Percentiles rank a stretch among this genome's conserved stretches.
Conservation (phyloP, 2,113 vertebrate genomes). For the Salminus brasiliensis region DNA sequence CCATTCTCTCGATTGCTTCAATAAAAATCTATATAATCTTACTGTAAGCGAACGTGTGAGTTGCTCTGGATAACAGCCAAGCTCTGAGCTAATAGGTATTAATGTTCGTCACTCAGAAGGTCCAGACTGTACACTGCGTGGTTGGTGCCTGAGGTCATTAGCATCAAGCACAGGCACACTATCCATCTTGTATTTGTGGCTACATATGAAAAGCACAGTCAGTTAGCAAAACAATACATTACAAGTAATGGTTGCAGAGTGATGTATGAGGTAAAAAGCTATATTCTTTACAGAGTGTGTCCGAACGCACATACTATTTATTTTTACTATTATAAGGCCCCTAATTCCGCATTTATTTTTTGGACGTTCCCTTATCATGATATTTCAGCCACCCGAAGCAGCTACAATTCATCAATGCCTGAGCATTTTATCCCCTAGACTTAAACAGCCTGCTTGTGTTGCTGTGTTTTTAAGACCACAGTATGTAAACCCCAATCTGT, state of each 20-base stretch:
- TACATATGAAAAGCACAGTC: conserved; percentile 71
- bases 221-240: conserved; percentile 70
- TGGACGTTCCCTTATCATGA: too few relatives aligned
- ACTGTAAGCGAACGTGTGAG: conserved; percentile 50
- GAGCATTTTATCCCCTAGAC: too few relatives aligned
- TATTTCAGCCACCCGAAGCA: too few relatives aligned
- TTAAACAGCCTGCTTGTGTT: too few relatives aligned
- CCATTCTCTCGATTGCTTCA: conserved; percentile 33
- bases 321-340: too few relatives aligned
- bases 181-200: conserved; percentile 71
- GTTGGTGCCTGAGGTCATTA: conserved; percentile 68
- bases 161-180: conserved; percentile 64
- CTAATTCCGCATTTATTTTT: too few relatives aligned
- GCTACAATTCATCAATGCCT: too few relatives aligned
- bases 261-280: conserved; percentile 50
- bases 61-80: conserved; percentile 53
- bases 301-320: too few relatives aligned
- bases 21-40: conserved; percentile 51
- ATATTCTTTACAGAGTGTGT: neutral
- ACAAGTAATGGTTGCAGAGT: conserved; percentile 58
- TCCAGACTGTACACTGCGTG: conserved; percentile 54
- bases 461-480: too few relatives aligned
- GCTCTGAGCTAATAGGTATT: conserved; percentile 63
- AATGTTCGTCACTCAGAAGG: conserved; percentile 68
- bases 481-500: too few relatives aligned